These are phyloP conservation scores for Parazoanthus darwini DNA, from an alignment of 92 coral and sea anemone genomes.

Conservation along the genomic window DNA sequence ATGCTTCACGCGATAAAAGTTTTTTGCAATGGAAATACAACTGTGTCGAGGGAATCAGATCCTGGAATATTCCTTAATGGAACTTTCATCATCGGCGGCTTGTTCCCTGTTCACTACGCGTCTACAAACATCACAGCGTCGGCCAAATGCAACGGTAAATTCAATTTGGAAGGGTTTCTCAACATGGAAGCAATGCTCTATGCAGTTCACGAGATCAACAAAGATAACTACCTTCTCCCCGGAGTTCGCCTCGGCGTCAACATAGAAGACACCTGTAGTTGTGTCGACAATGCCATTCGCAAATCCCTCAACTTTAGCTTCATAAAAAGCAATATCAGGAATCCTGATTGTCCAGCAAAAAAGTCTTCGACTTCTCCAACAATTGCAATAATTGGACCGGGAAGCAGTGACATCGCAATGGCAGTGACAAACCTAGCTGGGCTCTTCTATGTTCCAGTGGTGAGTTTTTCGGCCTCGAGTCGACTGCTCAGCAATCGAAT, in stretches of 20 bases:
- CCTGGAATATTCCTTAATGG: conserved; percentile 63
- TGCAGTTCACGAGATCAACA: conserved; percentile 76
- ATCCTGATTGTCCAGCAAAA: conserved; percentile 24
- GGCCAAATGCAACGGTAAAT: conserved; percentile 62
- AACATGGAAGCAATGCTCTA: conserved; percentile 80
- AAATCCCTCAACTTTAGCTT: conserved; percentile 88
- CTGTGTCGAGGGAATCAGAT: conserved; percentile 10
- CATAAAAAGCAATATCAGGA: conserved; percentile 64
- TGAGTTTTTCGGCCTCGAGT: conserved; percentile 78
- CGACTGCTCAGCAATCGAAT: conserved; percentile 76
- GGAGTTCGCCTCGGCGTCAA: conserved; percentile 80
- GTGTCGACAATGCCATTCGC: conserved; percentile 78
- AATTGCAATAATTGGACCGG: conserved; percentile 76
- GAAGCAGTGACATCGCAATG: conserved; percentile 83
- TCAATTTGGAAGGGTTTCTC: conserved; percentile 72
- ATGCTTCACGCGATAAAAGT: not conserved
- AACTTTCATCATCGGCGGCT: conserved; percentile 73
- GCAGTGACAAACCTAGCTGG: conserved; percentile 89
- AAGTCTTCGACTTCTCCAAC: conserved; percentile 46
- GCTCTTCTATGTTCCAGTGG: conserved; percentile 83
- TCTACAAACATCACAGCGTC: conserved; percentile 47
- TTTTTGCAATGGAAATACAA: not conserved
- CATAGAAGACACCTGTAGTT: conserved; percentile 83
- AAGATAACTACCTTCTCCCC: conserved; percentile 62
- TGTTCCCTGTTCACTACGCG: conserved; percentile 78